Conservation (phyloP, 1,140 invertebrate species). For the Lucilia sericata region DNA sequence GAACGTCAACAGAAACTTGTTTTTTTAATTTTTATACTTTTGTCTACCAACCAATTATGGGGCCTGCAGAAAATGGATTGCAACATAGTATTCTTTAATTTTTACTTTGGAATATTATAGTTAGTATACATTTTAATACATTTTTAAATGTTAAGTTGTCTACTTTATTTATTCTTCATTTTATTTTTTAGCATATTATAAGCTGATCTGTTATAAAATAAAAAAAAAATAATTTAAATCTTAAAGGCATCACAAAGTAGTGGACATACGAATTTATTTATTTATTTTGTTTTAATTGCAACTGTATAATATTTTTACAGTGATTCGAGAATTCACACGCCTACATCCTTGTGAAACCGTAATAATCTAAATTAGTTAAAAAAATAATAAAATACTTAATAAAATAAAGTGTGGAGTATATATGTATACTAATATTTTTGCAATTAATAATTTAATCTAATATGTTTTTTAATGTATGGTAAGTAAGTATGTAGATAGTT, state of each 20-base stretch:
- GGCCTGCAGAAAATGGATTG: no score
- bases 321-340: not conserved
- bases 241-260: not conserved
- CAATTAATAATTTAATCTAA: constrained; percentile 16
- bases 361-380: not conserved
- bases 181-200: not conserved
- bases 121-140: no score
- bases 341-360: not conserved
- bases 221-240: not conserved
- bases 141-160: not conserved
- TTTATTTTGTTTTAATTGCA: not conserved
- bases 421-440: not conserved
- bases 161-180: constrained; percentile 7
- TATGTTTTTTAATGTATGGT: not conserved
- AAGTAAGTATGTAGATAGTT: not conserved
- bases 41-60: no score
- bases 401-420: not conserved
- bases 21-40: no score
- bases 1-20: no score
- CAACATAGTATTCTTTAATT: no score
- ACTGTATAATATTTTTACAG: not conserved
- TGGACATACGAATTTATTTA: not conserved
- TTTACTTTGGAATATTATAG: no score
- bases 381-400: not conserved
- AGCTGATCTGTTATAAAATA: not conserved